Base-by-base conservation (phyloP, 2,113 vertebrate genomes). In the Rissa tridactyla region DNA sequence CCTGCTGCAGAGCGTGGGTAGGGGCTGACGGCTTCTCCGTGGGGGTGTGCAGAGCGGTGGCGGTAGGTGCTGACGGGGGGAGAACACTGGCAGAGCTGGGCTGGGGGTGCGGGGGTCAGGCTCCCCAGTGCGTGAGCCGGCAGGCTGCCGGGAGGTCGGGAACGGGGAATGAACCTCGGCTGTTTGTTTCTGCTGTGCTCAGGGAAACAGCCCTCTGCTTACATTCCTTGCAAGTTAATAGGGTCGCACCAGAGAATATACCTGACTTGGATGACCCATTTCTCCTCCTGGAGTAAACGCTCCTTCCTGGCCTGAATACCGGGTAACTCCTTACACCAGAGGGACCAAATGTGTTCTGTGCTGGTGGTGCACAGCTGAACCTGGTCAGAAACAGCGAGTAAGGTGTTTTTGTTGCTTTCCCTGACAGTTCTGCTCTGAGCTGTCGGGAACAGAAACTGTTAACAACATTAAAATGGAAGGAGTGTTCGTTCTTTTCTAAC, bases 151-250 rank as follows among this genome's bases (percentile, higher is more conserved):
- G 34, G 54, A 86, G 29, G 5, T 38, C 1, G 2, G 87, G n/a
- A 78, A 4, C 0, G 1, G 21, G 55, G 23, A 70, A 6, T 1
- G 0, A 22, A 17, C 49, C 0, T 10, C 0, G 0, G 49, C 60
- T 76, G 82, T 93, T 91, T 95, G 80, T 93, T 82, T 68, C 29
- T 76, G 75, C 87, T 3, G 73, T 82, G 89, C 85, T 81, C 73
- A 54, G 51, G 90, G 90, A 77, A 83, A 89, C 93, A 75, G 68
- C 84, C 80, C 75, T 34, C 13, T 87, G 88, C 88, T 90, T 92
- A 69, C 85, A 93, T 95, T 96, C 78, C 47, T 36, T 13, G 4
- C 27, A 2, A 81, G 60, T n/a, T 14, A 57, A 29, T 16, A 29
- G 73, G 57, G 32, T 62, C 4, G 0, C 47, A 32, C 62, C 46